These are phyloP conservation scores for Melanotus villosus DNA, from an alignment of 2,888 invertebrate genomes.

Conservation along the genomic window DNA sequence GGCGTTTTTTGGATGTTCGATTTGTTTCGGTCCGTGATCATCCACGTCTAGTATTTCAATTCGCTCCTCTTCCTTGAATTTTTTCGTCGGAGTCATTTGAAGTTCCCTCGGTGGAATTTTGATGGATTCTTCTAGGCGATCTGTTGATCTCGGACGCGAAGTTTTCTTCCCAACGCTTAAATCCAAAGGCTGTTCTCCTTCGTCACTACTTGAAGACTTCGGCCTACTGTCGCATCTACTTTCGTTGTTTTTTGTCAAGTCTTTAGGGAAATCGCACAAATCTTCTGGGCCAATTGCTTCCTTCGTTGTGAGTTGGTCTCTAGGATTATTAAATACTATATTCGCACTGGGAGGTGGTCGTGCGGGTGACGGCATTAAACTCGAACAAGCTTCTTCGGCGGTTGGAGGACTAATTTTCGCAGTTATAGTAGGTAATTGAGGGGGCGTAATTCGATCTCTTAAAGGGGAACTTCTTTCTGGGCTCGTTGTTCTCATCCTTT, in stretches of 20 bases:
- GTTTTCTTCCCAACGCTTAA: constrained; percentile 73
- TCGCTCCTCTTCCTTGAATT: constrained; percentile 71
- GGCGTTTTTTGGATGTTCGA: constrained; percentile 49
- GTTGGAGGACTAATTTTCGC: constrained; percentile 78
- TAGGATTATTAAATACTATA: constrained; percentile 57
- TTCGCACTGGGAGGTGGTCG: constrained; percentile 69
- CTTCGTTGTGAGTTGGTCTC: constrained; percentile 53
- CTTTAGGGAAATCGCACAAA: constrained; percentile 60
- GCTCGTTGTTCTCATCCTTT: constrained; percentile 52
- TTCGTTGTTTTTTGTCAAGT: constrained; percentile 58
- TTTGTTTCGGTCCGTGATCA: constrained; percentile 56
- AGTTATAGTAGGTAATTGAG: constrained; percentile 66
- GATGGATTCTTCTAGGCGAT: constrained; percentile 11
- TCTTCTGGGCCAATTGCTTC: constrained; percentile 49
- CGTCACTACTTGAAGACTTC: constrained; percentile 62
- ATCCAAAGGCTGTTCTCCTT: constrained; percentile 81
- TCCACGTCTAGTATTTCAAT: constrained; percentile 74
- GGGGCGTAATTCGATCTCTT: constrained; percentile 73
- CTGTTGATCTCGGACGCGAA: background rate
- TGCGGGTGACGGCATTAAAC: constrained; percentile 77
- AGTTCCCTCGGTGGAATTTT: background rate
- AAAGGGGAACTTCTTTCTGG: constrained; percentile 58
- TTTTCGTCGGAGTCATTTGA: constrained; percentile 24
- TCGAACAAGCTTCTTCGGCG: constrained; percentile 74
- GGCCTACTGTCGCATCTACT: constrained; percentile 61